phyloP scores from a whole-genome alignment of 2,113 vertebrate species.

The Amblyornis subalaris region DNA sequence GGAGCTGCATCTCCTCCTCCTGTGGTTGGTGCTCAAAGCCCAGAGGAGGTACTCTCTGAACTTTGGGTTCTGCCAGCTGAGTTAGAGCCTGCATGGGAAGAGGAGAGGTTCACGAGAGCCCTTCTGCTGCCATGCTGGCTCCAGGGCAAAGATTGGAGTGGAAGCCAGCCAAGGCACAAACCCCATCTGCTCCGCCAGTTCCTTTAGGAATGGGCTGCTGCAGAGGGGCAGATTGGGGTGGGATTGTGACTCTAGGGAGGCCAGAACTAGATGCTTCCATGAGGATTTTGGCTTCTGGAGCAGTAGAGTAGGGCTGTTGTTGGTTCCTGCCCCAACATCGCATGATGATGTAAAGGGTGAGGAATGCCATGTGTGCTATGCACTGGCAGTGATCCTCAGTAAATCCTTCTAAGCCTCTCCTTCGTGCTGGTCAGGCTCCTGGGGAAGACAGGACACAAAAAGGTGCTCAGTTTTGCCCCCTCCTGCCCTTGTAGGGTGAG shows the following conservation, averaged over 20 bases:
- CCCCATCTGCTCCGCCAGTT: not conserved
- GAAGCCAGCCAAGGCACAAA: not conserved
- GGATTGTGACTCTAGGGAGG: not conserved
- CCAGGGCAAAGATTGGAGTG: not conserved
- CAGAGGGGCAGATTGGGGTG: not conserved
- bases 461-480: not conserved
- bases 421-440: not conserved
- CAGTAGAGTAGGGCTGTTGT: not conserved
- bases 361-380: not conserved
- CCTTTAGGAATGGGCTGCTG: not conserved
- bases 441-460: not conserved
- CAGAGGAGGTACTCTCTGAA: not conserved
- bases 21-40: not conserved
- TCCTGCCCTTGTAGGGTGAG: not conserved
- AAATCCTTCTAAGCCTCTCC: not conserved
- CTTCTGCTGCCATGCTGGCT: not conserved
- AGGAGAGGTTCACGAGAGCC: slow-evolving; percentile 17
- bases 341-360: not conserved
- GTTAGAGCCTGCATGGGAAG: not conserved
- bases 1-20: not conserved
- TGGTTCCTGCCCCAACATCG: not conserved
- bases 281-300: not conserved
- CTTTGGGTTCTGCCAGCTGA: not conserved
- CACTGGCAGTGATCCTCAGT: not conserved
- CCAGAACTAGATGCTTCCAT: not conserved